These are phyloP conservation scores for Cinara cedri DNA, from an alignment of 2,888 invertebrate genomes.

Conservation along the genomic window DNA sequence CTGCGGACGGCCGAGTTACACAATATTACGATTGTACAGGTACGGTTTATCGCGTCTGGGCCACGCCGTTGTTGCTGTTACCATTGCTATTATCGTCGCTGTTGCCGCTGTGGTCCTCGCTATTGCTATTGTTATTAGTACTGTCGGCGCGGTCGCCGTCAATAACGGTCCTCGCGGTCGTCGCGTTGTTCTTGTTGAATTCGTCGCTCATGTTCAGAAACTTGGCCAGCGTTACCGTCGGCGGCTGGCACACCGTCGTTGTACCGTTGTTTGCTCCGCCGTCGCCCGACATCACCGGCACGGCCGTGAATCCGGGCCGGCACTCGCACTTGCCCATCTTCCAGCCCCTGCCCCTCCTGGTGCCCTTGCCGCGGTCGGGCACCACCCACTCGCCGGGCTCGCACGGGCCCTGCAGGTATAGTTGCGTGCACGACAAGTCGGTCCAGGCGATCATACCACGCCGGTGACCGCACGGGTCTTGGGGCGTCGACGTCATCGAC, in stretches of 20 bases:
- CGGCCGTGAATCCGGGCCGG: constrained; percentile 69
- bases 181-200: constrained; percentile 9
- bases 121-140: too few relatives aligned
- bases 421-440: constrained; percentile 75
- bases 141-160: neutral
- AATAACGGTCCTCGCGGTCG: neutral
- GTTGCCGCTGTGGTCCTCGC: neutral
- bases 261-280: constrained; percentile 62
- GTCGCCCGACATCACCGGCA: constrained; percentile 61
- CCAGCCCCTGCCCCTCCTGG: constrained; percentile 60
- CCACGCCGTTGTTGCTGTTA: neutral
- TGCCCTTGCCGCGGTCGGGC: constrained; percentile 65
- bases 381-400: constrained; percentile 74
- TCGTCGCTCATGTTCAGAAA: constrained; percentile 66
- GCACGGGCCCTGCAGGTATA: constrained; percentile 81
- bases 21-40: neutral
- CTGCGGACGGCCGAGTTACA: neutral
- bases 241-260: constrained; percentile 67
- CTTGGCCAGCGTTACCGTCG: constrained; percentile 70
- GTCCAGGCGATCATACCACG: constrained; percentile 66
- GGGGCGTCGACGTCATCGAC: constrained; percentile 19
- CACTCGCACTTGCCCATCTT: constrained; percentile 72
- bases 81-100: neutral
- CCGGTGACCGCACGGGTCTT: constrained; percentile 59
- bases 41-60: constrained; percentile 3